Evolutionary conservation across 2,797 vertebrate species (phyloP).

Genomic region (Tarsius wallacei): DNA sequence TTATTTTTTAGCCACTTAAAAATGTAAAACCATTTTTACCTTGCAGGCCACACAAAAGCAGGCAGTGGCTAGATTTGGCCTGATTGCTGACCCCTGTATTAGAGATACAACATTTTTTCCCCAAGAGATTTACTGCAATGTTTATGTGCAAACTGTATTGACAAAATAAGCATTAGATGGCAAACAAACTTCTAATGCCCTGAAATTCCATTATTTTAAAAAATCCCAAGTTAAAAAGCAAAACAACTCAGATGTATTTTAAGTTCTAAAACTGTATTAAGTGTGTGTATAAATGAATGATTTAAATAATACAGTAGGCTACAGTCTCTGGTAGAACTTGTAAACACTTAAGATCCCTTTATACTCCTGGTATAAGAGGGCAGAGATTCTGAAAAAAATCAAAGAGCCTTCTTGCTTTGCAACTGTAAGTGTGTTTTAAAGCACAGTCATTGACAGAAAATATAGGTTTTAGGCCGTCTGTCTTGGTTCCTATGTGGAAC

Average conservation of each 20-base stretch:
- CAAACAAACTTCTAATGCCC: conserved; percentile 45
- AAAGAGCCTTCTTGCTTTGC: background rate
- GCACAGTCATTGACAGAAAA: background rate
- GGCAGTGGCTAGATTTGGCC: background rate
- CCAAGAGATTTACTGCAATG: conserved; percentile 1
- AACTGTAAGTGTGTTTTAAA: background rate
- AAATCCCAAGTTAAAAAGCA: background rate
- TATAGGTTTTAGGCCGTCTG: background rate
- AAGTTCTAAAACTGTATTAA: conserved; percentile 43
- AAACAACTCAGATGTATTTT: background rate
- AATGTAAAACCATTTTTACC: background rate
- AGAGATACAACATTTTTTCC: background rate
- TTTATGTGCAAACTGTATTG: conserved; percentile 25
- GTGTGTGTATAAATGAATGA: conserved; percentile 7
- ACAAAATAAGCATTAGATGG: conserved; percentile 16
- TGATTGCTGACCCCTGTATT: background rate
- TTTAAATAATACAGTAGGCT: background rate
- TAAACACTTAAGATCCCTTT: background rate
- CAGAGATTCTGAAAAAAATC: background rate
- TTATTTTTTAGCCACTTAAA: background rate
- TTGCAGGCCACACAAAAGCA: background rate
- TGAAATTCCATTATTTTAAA: conserved; percentile 23
- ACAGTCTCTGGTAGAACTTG: background rate
- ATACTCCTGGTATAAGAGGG: background rate
- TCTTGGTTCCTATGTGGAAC: background rate